Base-by-base conservation (phyloP, 2,888 invertebrate species). In the Taphrorychus bicolor region DNA sequence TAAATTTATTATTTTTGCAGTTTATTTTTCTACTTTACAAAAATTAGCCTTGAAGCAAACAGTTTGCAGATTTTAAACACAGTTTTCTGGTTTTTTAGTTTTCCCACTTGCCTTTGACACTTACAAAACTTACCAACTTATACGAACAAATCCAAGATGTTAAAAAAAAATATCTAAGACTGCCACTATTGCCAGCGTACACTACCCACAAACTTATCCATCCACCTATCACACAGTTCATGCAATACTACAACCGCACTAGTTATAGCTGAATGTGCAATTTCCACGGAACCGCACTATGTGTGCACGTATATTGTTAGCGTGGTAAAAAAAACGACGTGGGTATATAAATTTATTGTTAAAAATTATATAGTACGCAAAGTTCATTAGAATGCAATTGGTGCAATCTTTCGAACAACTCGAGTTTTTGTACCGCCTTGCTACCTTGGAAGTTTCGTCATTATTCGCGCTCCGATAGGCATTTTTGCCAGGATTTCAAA, bases 221-320 rank as follows among this genome's bases (percentile, higher is more conserved):
- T n/a, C n/a, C n/a, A n/a, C n/a, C n/a, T n/a, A n/a, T n/a, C n/a
- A 23, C 23, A 16, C 48, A 11, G 9, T 21, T 51, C 51, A 51
- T 51, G 51, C 51, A 45, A 45, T 51, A 21, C 51, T 49, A 16
- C 49, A 49, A 49, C 40, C 22, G n/a, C 51, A n/a, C 32, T 58
- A 45, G 32, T 59, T 59, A 51, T 19, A 19, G 51, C 51, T 59
- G 59, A 59, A 59, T 59, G 40, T 59, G 51, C 59, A 59, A 49
- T 59, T 58, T 58, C 58, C 7, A 48, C 23, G 48, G 58, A 59
- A 58, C 40, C 16, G 45, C 17, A 45, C 9, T 51, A 59, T 23
- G 22, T 9, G 42, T n/a, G 14, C 40, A 16, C 51, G 11, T 51
- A 19, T 48, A 58, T 48, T 59, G 59, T 51, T 49, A 51, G 24